Evolutionary conservation across 1,140 invertebrate genomes (phyloP), one percentile per base, ranked within the genome.

Genomic region (Pygmarrhopalites habei): DNA sequence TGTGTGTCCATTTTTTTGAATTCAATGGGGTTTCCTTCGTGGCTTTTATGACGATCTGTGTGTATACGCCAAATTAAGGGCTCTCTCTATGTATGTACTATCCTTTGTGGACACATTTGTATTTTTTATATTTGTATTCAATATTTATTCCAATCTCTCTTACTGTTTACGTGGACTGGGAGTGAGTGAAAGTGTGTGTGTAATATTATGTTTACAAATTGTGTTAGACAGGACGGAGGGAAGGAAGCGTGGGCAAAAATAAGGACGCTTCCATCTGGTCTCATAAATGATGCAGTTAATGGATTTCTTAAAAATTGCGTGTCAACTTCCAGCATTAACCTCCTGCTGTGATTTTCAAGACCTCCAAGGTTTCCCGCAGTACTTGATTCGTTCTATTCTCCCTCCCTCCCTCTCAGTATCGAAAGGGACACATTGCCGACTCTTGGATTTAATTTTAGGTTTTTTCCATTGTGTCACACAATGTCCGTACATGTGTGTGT

Each of bases 231-330:
- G 44, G 44, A 21, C 10, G 4, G 19, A 5, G 4, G 44, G 21
- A n/a, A 46, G 10, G 17, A 39, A 46, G 5, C 44, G 44, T 46
- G 51, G 51, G 28, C 23, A 53, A 53, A 28, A 53, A 7, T 53
- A 25, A 7, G 19, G 28, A 53, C 4, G 19, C 4, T 26, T 30
- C 51, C 51, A 53, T 53, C 51, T 53, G 51, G 51, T 28, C 23
- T 53, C 25, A 53, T 53, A 53, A 53, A 26, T 28, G 28, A 53
- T 26, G 28, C 28, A 53, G 15, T 46, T 46, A 46, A 41, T 52
- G 35, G 19, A 61, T 61, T 53, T 49, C 49, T 61, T 52, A 61
- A 61, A 61, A 61, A 61, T 61, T 61, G 49, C 49, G 35, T 61
- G 59, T 61, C 59, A 61, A 61, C 49, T 61, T 61, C 59, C 47